A percentile compares a stretch with the other conserved stretches of the same genome.
These are phyloP conservation scores for Cervus canadensis DNA, from an alignment of 2,113 vertebrate species.

Conservation along the genomic window DNA sequence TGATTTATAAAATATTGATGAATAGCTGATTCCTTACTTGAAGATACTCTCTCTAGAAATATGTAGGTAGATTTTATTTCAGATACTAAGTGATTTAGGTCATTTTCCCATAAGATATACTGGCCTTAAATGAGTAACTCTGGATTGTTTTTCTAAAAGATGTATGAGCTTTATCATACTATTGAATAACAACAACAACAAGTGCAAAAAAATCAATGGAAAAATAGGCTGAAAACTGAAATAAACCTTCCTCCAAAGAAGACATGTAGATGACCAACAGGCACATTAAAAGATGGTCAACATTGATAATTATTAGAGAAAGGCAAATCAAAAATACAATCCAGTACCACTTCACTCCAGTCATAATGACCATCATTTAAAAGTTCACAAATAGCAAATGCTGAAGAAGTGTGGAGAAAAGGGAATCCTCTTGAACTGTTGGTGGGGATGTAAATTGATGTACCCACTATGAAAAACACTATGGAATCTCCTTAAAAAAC, in stretches of 20 bases:
- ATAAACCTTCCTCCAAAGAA: background rate
- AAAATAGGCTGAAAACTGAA: background rate
- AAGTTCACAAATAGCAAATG: background rate
- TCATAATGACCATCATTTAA: background rate
- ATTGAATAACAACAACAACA: background rate
- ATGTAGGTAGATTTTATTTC: background rate
- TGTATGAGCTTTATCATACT: background rate
- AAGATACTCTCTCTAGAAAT: background rate
- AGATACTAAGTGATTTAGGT: background rate
- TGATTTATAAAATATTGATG: background rate
- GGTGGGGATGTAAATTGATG: background rate
- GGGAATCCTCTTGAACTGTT: background rate
- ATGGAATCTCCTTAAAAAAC: background rate
- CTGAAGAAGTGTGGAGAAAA: background rate
- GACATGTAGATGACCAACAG: background rate
- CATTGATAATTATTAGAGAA: background rate
- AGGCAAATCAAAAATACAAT: background rate
- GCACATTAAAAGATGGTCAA: background rate
- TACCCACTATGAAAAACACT: background rate
- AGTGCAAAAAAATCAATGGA: background rate
- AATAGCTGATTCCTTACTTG: background rate
- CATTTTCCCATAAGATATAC: background rate
- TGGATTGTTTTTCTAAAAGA: background rate
- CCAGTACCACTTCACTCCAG: background rate
- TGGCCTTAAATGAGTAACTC: background rate